A percentile compares a stretch with the other conserved stretches of the same genome.
Evolutionary conservation across 2,888 invertebrate genomes (phyloP).

Genomic region (Villa cingulata): DNA sequence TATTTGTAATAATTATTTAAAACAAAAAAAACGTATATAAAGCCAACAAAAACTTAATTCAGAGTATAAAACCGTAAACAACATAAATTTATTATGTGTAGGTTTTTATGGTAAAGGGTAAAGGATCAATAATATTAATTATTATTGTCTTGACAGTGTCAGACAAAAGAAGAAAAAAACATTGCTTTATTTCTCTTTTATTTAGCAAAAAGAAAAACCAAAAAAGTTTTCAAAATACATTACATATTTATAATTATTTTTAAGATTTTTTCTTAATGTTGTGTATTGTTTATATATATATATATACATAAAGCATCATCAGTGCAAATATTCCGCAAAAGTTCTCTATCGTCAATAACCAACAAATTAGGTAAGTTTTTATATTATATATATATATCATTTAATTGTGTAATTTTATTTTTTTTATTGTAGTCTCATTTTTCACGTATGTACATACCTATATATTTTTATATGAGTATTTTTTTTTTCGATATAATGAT

Average conservation of each 20-base stretch:
- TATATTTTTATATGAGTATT: no score
- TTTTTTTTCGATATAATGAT: no score
- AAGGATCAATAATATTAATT: no score
- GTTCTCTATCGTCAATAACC: constrained; percentile 82
- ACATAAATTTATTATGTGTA: no score
- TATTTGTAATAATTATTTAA: constrained; percentile 26
- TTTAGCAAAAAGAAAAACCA: neutral
- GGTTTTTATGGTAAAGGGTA: no score
- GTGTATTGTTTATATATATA: neutral
- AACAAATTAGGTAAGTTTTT: constrained; percentile 77
- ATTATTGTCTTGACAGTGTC: constrained; percentile 2
- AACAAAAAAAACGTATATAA: neutral
- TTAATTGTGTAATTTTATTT: no score
- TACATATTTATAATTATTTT: no score
- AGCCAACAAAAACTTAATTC: no score
- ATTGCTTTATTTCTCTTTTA: neutral
- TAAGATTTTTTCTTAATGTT: neutral
- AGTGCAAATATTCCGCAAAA: constrained; percentile 53
- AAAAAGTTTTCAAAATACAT: constrained; percentile 8
- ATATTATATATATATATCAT: constrained; percentile 12
- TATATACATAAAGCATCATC: constrained; percentile 32
- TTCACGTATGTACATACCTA: no score
- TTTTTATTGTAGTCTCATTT: no score
- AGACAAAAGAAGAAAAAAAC: neutral
- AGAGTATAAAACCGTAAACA: no score